Conservation (phyloP, 2,113 vertebrate genomes). For the Chlamydotis undulata region DNA sequence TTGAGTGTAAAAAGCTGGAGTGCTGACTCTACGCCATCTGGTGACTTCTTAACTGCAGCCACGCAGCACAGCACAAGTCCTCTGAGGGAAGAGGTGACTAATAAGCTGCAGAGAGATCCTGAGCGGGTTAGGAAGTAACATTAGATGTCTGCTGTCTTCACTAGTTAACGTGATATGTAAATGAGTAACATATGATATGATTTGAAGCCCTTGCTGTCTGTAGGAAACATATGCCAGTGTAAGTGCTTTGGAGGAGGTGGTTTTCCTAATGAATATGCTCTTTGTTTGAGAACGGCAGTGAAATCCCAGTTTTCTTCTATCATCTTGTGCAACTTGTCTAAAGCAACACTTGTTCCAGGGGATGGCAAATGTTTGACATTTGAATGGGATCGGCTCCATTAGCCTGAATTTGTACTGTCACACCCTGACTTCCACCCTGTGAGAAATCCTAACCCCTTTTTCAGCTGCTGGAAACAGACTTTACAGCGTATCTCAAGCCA, state of each 20-base stretch:
- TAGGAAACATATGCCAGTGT: neutral
- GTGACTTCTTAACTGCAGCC: neutral
- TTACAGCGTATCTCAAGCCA: neutral
- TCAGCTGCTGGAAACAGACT: neutral
- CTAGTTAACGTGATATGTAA: constrained; percentile 21
- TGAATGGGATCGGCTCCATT: neutral
- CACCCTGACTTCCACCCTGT: neutral
- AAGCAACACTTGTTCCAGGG: neutral
- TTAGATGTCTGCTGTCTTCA: constrained; percentile 36
- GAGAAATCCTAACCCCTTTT: neutral
- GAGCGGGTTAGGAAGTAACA: constrained; percentile 5
- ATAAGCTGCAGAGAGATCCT: neutral
- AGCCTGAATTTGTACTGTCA: neutral
- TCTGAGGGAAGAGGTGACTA: neutral
- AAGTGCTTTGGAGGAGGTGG: neutral
- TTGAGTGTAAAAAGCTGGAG: neutral
- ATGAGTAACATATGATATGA: neutral
- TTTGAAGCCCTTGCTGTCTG: neutral
- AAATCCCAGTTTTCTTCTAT: neutral
- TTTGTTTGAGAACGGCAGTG: constrained; percentile 18
- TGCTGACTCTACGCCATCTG: neutral
- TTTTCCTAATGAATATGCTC: constrained; percentile 12
- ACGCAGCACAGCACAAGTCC: neutral
- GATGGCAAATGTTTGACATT: neutral
- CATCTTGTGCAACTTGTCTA: neutral